Evolutionary conservation across 2,113 vertebrate genomes (phyloP).

Genomic region (Actinemys pallida): DNA sequence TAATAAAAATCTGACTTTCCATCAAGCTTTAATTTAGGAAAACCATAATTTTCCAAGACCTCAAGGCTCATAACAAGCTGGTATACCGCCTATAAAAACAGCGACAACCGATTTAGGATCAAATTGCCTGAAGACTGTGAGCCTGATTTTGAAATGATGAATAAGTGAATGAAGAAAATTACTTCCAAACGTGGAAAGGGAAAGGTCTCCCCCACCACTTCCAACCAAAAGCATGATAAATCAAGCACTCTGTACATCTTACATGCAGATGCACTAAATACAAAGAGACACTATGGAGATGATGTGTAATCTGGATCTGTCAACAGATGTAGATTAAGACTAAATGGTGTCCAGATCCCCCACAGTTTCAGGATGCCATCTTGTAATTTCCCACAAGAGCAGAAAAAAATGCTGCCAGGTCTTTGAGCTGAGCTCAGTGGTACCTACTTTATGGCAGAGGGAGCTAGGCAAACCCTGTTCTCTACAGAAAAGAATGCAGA

Average conservation of each 20-base stretch:
- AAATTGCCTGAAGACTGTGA: not conserved
- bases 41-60: not conserved
- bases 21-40: not conserved
- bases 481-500: not conserved
- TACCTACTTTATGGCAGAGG: not conserved
- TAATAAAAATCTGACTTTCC: not conserved
- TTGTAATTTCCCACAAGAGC: accelerated
- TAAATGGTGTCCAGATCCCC: not conserved
- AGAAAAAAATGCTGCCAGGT: not conserved
- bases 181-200: not conserved
- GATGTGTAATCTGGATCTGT: not conserved
- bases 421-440: not conserved
- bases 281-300: not conserved
- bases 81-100: not conserved
- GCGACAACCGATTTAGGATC: not conserved
- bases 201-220: not conserved
- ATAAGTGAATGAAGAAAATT: not conserved
- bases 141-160: not conserved
- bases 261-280: not conserved
- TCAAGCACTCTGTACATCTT: not conserved
- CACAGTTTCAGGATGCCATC: not conserved
- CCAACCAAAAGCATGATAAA: not conserved
- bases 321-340: not conserved
- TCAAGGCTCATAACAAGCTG: not conserved
- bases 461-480: not conserved